Conservation (phyloP, 2,797 vertebrate species). For the Paratrypauchen microcephalus region DNA sequence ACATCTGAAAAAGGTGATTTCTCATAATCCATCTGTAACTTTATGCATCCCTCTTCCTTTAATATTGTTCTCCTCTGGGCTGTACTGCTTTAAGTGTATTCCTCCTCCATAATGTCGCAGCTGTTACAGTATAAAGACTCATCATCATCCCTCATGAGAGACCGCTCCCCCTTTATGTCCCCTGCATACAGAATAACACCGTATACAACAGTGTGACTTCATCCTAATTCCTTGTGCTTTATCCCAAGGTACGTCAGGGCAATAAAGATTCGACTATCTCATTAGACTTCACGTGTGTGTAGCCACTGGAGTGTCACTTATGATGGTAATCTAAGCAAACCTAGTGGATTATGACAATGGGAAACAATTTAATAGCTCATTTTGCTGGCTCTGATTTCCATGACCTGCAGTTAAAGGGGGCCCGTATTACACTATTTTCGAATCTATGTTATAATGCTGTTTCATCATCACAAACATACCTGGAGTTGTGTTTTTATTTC, state of each 20-base stretch:
- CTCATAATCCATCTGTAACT: background rate
- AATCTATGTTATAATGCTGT: too few species aligned
- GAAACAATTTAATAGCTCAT: slow-evolving; percentile 45
- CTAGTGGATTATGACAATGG: slow-evolving; percentile 31
- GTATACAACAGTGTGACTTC: slow-evolving; percentile 9
- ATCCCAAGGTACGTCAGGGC: slow-evolving; percentile 4
- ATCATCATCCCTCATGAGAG: background rate
- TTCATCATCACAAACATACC: too few species aligned
- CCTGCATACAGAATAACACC: slow-evolving; percentile 5
- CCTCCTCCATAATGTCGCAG: slow-evolving; percentile 6
- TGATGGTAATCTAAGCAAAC: slow-evolving; percentile 62
- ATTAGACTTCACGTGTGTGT: slow-evolving; percentile 26
- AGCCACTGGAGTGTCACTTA: slow-evolving; percentile 48
- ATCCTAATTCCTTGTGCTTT: slow-evolving; percentile 4
- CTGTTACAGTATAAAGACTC: background rate
- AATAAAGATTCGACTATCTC: slow-evolving; percentile 11
- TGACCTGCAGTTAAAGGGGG: slow-evolving; percentile 13
- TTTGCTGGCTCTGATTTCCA: slow-evolving; percentile 29
- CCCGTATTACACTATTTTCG: too few species aligned
- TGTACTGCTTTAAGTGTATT: background rate
- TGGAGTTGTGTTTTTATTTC: too few species aligned
- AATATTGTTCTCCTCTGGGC: background rate
- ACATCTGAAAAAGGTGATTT: background rate
- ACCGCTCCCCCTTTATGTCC: slow-evolving; percentile 1
- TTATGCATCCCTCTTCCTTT: background rate